Conservation (phyloP, 1,140 invertebrate genomes). For the Lepidotrigona ventralis region DNA sequence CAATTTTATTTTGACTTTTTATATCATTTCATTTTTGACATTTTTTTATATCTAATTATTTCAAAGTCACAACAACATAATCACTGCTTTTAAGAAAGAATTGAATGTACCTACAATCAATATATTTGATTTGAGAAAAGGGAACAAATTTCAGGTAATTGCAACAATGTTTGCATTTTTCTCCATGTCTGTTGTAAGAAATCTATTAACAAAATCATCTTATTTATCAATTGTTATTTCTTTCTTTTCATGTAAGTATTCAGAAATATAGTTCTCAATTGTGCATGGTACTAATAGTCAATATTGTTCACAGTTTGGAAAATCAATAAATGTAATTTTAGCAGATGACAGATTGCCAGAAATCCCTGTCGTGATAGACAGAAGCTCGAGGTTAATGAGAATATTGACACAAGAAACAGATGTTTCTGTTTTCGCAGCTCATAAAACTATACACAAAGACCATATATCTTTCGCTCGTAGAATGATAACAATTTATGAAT, state of each 20-base stretch:
- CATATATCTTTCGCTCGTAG: background rate
- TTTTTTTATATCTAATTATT: too few species aligned
- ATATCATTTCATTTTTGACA: too few species aligned
- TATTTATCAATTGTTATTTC: background rate
- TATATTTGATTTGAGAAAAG: too few species aligned
- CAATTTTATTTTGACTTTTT: too few species aligned
- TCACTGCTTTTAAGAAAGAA: too few species aligned
- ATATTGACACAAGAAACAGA: slow-evolving; percentile 17
- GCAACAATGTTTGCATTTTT: too few species aligned
- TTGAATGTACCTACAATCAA: too few species aligned
- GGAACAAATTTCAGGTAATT: too few species aligned
- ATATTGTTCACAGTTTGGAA: background rate
- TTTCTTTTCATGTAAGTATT: background rate
- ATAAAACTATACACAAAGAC: background rate
- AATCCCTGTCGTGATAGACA: background rate
- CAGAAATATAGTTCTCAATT: background rate
- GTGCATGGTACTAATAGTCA: background rate
- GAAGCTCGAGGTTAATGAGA: background rate
- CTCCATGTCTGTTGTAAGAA: background rate
- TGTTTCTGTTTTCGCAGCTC: slow-evolving; percentile 2
- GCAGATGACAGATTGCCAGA: background rate
- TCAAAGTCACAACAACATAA: too few species aligned
- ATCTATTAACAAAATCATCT: background rate
- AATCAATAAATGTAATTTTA: background rate
- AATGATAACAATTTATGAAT: slow-evolving; percentile 4